Evolutionary conservation across 2,113 vertebrate species (phyloP), one percentile per base, ranked within the genome.

Genomic region (Numenius arquata): DNA sequence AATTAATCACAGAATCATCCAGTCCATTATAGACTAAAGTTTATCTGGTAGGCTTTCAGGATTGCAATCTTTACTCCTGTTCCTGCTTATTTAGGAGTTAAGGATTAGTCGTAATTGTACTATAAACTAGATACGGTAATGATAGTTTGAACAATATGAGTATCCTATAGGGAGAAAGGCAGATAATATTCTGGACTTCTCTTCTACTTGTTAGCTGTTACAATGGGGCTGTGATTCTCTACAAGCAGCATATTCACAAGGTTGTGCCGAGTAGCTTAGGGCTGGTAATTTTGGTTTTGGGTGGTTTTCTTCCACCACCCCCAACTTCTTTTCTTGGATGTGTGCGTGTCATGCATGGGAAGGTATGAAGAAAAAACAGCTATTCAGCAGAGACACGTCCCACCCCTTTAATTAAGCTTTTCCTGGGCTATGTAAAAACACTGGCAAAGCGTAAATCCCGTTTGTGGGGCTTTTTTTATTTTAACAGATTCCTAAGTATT

Each of bases 331-430:
- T 95, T 86, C 87, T 74, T 93, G 78, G 85, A 91, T 93, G 71
- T 77, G 85, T 95, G 86, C 26, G 19, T 96, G 92, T 96, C 89
- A 90, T 94, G 91, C 81, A 95, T 96, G 95, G 88, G 89, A 92
- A 96, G 87, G 89, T 95, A 88, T 71, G 87, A 94, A 88, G 94
- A 71, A 95, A 96, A 96, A 97, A 80, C 81, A 91, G 74, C 95
- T 93, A 91, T 95, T 96, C 78, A 95, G 87, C 68, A 96, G 75
- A 81, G 92, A 91, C 52, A 61, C 0, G 11, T 82, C 87, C 93
- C 92, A 85, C 89, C 87, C 92, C 83, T 96, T 97, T 96, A 96
- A 97, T 96, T 96, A 91, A 96, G 74, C 59, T 97, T 96, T 97
- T 79, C 77, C 70, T 95, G 78, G 43, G 27, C 76, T 91, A 74